Conservation (phyloP, 2,113 vertebrate species). For the Tupaia tana region DNA sequence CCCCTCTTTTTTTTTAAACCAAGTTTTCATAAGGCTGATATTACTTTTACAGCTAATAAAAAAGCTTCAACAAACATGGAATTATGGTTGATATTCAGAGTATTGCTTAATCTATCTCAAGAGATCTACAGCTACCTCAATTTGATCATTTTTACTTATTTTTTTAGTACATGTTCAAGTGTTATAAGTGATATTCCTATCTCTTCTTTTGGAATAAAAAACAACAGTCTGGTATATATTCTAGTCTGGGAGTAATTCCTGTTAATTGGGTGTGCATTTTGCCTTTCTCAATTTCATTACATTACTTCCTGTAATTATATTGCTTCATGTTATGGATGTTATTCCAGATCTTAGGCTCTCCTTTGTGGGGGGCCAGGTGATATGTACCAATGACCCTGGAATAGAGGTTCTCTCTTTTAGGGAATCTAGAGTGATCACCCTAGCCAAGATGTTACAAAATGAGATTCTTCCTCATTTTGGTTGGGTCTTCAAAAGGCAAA, state of each 20-base stretch:
- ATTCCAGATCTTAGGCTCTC: conserved; percentile 20
- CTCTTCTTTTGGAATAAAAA: conserved; percentile 29
- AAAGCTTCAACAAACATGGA: not conserved
- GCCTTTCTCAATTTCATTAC: conserved; percentile 45
- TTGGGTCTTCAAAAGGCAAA: conserved; percentile 37
- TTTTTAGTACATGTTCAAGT: conserved; percentile 24
- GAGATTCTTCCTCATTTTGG: not conserved
- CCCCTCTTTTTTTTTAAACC: not conserved
- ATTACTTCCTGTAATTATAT: conserved; percentile 29
- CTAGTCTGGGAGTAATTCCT: conserved; percentile 60
- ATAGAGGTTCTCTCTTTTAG: not conserved
- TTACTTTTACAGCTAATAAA: conserved; percentile 41
- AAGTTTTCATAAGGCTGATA: conserved; percentile 7
- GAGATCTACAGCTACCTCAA: not conserved
- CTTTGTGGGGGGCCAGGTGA: not conserved
- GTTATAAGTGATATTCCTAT: not conserved
- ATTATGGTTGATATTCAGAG: not conserved
- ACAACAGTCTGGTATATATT: not conserved
- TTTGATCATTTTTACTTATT: not conserved
- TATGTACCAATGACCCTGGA: not conserved
- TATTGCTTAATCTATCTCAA: conserved; percentile 6
- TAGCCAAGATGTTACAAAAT: not conserved
- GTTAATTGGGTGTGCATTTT: conserved; percentile 51
- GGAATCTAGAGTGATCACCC: not conserved
- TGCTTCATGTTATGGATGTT: not conserved